These are phyloP conservation scores for Phymorhynchus buccinoides DNA, from an alignment of 1,140 invertebrate species.

Conservation along the genomic window DNA sequence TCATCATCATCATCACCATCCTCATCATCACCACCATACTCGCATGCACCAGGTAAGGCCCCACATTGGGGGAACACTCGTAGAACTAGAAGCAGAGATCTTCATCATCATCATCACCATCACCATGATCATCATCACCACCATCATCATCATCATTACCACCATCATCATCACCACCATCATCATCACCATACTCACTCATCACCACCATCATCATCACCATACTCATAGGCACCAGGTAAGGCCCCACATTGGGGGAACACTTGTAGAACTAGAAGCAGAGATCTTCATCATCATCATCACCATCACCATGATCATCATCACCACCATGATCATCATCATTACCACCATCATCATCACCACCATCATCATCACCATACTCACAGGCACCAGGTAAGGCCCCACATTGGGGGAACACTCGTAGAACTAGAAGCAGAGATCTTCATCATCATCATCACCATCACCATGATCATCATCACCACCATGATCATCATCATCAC, in stretches of 20 bases:
- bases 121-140: background rate
- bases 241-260: no score
- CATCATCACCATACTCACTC: no score
- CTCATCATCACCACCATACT: conserved; percentile 34
- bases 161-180: background rate
- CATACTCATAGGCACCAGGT: no score
- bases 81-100: conserved; percentile 77
- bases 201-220: no score
- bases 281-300: background rate
- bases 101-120: background rate
- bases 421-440: conserved; percentile 78
- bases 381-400: conserved; percentile 72
- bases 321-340: background rate
- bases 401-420: no score
- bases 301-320: no score
- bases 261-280: background rate
- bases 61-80: conserved; percentile 77
- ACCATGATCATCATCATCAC: background rate
- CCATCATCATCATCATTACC: background rate
- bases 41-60: conserved; percentile 76
- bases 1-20: no score
- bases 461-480: background rate
- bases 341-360: background rate
- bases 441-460: no score
- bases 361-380: background rate